Percentiles rank a stretch among this genome's conserved stretches.
phyloP scores from a whole-genome alignment of 2,797 vertebrate species.

The Poecilia picta region DNA sequence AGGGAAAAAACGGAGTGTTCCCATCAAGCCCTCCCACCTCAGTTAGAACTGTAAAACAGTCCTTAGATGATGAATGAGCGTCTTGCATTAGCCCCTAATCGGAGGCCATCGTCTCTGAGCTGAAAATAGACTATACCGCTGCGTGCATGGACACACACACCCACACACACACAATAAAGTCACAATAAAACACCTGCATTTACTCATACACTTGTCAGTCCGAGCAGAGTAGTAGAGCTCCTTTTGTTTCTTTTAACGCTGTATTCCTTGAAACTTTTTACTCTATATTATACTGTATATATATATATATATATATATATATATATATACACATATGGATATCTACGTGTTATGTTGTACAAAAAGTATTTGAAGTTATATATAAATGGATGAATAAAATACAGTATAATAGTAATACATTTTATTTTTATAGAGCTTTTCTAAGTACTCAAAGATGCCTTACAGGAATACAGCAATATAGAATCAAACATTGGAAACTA shows the following conservation, averaged over 20 bases:
- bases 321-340: no score
- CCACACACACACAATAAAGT: slow-evolving; percentile 13
- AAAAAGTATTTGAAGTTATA: neutral
- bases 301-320: no score
- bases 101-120: slow-evolving; percentile 26
- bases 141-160: neutral
- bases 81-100: slow-evolving; percentile 62
- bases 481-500: no score
- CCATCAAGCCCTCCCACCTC: slow-evolving; percentile 14
- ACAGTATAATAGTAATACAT: no score
- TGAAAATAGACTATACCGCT: slow-evolving; percentile 38
- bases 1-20: slow-evolving; percentile 38
- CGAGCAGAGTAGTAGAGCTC: slow-evolving; percentile 2
- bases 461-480: no score
- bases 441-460: no score
- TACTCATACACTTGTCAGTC: slow-evolving; percentile 14
- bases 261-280: slow-evolving; percentile 14
- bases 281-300: no score
- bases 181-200: slow-evolving; percentile 10
- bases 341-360: neutral
- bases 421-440: no score
- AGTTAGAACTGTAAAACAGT: slow-evolving; percentile 64
- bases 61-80: slow-evolving; percentile 50
- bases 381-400: no score
- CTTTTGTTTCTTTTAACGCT: neutral